phyloP scores from a whole-genome alignment of 2,888 invertebrate genomes.

The Cyrtodaria siliqua region DNA sequence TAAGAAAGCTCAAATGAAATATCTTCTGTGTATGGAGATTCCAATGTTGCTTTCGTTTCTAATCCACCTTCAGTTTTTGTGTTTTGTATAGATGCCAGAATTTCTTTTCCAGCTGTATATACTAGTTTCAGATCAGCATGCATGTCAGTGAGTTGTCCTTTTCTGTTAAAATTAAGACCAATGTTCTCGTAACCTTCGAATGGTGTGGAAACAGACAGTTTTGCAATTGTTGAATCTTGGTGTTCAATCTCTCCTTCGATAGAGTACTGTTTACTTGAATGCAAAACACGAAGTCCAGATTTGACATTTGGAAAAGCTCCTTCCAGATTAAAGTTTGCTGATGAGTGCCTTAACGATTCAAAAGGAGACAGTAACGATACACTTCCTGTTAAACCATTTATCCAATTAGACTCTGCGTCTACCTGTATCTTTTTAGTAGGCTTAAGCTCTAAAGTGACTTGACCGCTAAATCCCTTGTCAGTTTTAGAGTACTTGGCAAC shows the following conservation, averaged over 20 bases:
- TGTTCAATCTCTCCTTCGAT: slow-evolving; percentile 13
- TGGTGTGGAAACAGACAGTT: slow-evolving; percentile 29
- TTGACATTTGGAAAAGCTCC: slow-evolving; percentile 19
- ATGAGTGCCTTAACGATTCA: slow-evolving; percentile 9
- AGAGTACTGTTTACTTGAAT: slow-evolving; percentile 20
- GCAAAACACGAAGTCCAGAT: slow-evolving; percentile 14
- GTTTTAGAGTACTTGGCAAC: not conserved
- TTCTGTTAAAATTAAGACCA: slow-evolving; percentile 9
- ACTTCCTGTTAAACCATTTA: slow-evolving; percentile 13
- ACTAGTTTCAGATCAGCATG: slow-evolving; percentile 19
- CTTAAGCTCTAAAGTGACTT: slow-evolving; percentile 9
- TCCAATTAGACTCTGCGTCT: slow-evolving; percentile 13
- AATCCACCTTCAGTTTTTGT: slow-evolving; percentile 13
- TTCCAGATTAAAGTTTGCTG: slow-evolving; percentile 9
- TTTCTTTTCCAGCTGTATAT: slow-evolving; percentile 27
- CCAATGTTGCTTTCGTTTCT: slow-evolving; percentile 36
- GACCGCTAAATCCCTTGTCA: slow-evolving; percentile 21
- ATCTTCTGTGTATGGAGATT: slow-evolving; percentile 45
- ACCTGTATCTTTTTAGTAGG: not conserved
- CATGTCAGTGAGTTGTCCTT: slow-evolving; percentile 19
- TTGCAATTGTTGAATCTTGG: slow-evolving; percentile 2
- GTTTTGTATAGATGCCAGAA: slow-evolving; percentile 37
- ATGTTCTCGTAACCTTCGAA: slow-evolving; percentile 38
- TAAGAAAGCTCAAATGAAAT: slow-evolving; percentile 26
- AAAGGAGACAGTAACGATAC: slow-evolving; percentile 28